A percentile compares a stretch with the other conserved stretches of the same genome.
Conservation (phyloP, 1,140 invertebrate genomes). For the Cydia amplana region DNA sequence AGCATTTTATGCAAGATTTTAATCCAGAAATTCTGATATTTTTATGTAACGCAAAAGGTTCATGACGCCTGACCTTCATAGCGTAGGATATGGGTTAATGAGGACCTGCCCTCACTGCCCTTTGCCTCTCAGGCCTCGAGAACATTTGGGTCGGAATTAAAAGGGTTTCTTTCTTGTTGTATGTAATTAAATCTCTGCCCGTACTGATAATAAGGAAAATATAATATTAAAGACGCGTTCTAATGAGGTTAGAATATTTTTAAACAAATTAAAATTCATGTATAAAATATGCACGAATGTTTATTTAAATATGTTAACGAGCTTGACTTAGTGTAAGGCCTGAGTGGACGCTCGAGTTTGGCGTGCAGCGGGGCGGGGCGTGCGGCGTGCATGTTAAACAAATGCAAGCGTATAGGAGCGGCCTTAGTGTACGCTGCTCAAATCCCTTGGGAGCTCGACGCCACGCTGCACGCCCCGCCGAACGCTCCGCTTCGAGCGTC, state of each 20-base stretch:
- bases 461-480: no score
- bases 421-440: no score
- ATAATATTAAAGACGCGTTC: background rate
- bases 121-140: background rate
- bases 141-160: slow-evolving; percentile 19
- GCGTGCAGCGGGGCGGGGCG: no score
- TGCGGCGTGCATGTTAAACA: no score
- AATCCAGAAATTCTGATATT: background rate
- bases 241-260: slow-evolving; percentile 14
- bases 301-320: background rate
- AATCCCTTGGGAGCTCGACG: no score
- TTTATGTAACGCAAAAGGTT: slow-evolving; percentile 4
- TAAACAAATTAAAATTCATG: background rate
- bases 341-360: no score
- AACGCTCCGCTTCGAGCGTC: no score
- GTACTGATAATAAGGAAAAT: background rate
- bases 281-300: background rate
- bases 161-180: slow-evolving; percentile 25
- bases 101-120: background rate
- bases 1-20: background rate
- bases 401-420: no score
- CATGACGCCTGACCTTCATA: background rate
- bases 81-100: slow-evolving; percentile 12
- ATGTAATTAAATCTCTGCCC: slow-evolving; percentile 17
- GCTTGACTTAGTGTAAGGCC: no score